Conservation (phyloP, 2,113 vertebrate genomes). For the Nerophis lumbriciformis region DNA sequence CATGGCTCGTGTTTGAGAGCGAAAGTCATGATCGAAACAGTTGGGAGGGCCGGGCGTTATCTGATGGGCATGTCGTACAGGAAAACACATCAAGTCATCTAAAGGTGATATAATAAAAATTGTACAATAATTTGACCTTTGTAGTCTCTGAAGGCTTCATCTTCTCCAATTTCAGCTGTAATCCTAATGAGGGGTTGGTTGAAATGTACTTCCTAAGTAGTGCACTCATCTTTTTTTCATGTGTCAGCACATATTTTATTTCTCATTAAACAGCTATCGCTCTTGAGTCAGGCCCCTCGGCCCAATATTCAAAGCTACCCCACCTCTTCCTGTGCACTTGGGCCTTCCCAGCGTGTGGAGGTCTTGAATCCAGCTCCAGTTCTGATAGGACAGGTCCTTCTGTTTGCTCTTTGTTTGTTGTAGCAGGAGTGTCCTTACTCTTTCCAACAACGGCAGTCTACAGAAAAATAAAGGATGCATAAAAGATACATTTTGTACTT, state of each 20-base stretch:
- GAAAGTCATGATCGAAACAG: not conserved
- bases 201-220: slow-evolving; percentile 57
- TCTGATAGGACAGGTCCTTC: too few species aligned
- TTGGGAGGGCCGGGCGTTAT: not conserved
- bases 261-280: slow-evolving; percentile 57
- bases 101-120: too few species aligned
- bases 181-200: slow-evolving; percentile 38
- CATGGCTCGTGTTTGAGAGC: not conserved
- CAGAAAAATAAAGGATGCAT: too few species aligned
- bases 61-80: not conserved
- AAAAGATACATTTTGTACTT: too few species aligned
- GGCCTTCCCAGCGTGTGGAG: too few species aligned
- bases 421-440: too few species aligned
- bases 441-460: too few species aligned
- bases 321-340: not conserved
- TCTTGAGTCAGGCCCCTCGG: slow-evolving; percentile 34
- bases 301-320: slow-evolving; percentile 41
- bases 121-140: too few species aligned
- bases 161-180: slow-evolving; percentile 31
- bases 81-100: not conserved
- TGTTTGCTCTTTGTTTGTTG: too few species aligned
- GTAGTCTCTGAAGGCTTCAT: slow-evolving; percentile 41
- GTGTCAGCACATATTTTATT: slow-evolving; percentile 47
- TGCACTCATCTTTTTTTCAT: slow-evolving; percentile 37
- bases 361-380: too few species aligned